phyloP scores from a whole-genome alignment of 1,140 invertebrate genomes.

The Heliothis virescens region DNA sequence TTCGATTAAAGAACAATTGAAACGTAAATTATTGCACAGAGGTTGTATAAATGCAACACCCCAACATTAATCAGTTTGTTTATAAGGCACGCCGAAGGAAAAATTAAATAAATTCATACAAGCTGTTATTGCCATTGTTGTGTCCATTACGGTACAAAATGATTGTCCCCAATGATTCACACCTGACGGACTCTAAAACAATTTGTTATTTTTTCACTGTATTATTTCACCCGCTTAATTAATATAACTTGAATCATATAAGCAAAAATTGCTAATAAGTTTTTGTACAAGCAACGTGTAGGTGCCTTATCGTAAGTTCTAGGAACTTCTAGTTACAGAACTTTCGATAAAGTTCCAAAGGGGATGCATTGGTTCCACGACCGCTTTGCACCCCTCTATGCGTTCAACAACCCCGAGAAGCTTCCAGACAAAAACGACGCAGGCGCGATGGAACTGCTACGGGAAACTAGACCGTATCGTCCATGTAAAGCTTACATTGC shows the following conservation, averaged over 20 bases:
- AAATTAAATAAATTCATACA: conserved; percentile 56
- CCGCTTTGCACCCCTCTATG: conserved; percentile 8
- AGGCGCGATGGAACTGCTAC: conserved; percentile 27
- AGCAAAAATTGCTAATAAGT: background rate
- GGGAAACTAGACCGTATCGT: conserved; percentile 9
- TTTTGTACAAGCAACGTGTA: conserved; percentile 1
- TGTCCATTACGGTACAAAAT: conserved; percentile 49
- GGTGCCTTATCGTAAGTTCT: conserved; percentile 1
- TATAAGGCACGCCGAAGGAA: conserved; percentile 61
- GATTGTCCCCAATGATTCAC: conserved; percentile 50
- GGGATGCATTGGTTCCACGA: background rate
- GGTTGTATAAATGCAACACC: conserved; percentile 46
- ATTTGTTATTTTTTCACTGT: conserved; percentile 4
- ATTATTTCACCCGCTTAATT: background rate
- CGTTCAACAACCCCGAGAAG: conserved; percentile 41
- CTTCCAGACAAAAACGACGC: conserved; percentile 42
- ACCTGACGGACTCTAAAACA: conserved; percentile 37
- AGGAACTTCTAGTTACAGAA: background rate
- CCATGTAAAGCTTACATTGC: conserved; percentile 24
- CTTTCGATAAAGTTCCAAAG: conserved; percentile 17
- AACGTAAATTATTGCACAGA: conserved; percentile 34
- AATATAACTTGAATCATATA: background rate
- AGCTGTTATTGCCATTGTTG: conserved; percentile 58
- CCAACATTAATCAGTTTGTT: conserved; percentile 57
- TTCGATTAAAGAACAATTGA: conserved; percentile 46